These are phyloP conservation scores for Caenorhabditis wallacei DNA, from an alignment of 2,888 invertebrate genomes.

Conservation along the genomic window DNA sequence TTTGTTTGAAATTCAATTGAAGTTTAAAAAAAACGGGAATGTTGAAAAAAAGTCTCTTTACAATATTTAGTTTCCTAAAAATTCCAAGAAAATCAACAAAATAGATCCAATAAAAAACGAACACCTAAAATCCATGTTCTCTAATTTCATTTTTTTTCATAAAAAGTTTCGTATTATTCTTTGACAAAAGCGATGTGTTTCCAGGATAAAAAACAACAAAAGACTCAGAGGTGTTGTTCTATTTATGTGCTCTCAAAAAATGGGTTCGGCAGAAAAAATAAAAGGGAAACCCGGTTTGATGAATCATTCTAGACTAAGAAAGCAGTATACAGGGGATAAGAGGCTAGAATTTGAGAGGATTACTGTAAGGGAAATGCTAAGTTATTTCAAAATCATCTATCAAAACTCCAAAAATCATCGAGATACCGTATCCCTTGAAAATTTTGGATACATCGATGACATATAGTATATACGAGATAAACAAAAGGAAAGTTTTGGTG, in stretches of 20 bases:
- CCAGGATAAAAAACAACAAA: neutral
- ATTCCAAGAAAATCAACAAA: neutral
- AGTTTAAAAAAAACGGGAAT: too few relatives aligned
- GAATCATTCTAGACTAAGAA: neutral
- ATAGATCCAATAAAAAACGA: neutral
- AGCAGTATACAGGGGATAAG: neutral
- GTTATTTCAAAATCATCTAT: too few relatives aligned
- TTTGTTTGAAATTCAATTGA: too few relatives aligned
- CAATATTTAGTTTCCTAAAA: too few relatives aligned
- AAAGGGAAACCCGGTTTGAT: conserved; percentile 6
- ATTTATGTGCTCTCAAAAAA: conserved; percentile 18
- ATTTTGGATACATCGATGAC: neutral
- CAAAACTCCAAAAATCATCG: too few relatives aligned
- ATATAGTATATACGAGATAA: conserved; percentile 32
- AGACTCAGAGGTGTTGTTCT: conserved; percentile 12
- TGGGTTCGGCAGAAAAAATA: conserved; percentile 10
- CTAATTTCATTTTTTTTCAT: neutral
- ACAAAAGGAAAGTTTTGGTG: conserved; percentile 24
- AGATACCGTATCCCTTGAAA: neutral
- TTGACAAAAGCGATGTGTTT: conserved; percentile 4
- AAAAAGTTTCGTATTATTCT: neutral
- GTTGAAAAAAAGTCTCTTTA: too few relatives aligned
- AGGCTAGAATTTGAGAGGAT: neutral
- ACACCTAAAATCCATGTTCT: too few relatives aligned
- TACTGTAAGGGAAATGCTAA: neutral